phyloP scores from a whole-genome alignment of 2,113 vertebrate genomes.

The Rhynchomys soricoides region DNA sequence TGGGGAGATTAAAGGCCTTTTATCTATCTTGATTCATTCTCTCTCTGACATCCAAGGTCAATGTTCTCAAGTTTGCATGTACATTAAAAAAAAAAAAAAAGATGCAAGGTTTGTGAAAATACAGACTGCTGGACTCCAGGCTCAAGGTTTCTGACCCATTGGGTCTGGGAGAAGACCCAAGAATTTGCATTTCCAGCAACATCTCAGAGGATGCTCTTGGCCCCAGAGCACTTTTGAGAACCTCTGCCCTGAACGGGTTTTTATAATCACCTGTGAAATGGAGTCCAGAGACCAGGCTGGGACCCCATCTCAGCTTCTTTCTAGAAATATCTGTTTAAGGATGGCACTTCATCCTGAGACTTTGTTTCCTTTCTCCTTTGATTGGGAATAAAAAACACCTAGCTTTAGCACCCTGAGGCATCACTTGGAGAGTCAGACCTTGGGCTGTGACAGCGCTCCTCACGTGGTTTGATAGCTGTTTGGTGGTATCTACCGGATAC shows the following conservation, averaged over 20 bases:
- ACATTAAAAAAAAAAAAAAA: background rate
- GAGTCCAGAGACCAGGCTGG: background rate
- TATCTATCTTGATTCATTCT: background rate
- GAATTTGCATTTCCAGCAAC: background rate
- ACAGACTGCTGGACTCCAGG: background rate
- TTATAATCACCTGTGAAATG: background rate
- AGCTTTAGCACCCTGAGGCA: background rate
- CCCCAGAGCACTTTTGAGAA: background rate
- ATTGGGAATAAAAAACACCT: background rate
- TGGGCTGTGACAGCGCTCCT: accelerated
- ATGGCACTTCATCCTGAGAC: background rate
- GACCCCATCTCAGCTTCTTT: background rate
- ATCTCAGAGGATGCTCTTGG: background rate
- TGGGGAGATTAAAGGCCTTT: constrained; percentile 28
- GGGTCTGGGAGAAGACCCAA: background rate
- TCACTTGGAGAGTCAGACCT: background rate
- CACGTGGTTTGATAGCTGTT: background rate
- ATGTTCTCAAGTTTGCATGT: background rate
- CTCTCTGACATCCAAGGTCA: background rate
- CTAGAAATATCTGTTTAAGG: background rate
- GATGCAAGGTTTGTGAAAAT: background rate
- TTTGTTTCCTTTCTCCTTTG: background rate
- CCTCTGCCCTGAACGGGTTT: background rate
- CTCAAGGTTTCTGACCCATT: background rate
- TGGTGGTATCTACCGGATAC: background rate